These are phyloP conservation scores for Adelges cooleyi DNA, from an alignment of 1,140 invertebrate species.

Conservation along the genomic window DNA sequence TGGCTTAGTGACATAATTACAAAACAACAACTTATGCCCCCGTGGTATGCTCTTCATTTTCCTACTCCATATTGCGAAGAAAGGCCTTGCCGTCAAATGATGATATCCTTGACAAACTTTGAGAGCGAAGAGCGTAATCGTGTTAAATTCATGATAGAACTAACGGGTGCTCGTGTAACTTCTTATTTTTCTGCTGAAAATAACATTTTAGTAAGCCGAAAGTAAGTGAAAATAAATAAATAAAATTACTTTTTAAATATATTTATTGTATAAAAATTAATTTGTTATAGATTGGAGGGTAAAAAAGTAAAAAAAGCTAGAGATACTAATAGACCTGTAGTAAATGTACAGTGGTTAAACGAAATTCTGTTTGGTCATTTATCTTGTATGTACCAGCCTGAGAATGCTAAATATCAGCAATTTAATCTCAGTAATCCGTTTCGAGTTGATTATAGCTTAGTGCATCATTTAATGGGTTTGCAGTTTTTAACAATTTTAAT, in stretches of 20 bases:
- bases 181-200: slow-evolving; percentile 53
- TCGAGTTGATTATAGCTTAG: slow-evolving; percentile 70
- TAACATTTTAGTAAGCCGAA: slow-evolving; percentile 32
- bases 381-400: slow-evolving; percentile 66
- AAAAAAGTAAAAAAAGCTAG: slow-evolving; percentile 77
- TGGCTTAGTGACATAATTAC: slow-evolving; percentile 86
- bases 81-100: slow-evolving; percentile 48
- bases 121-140: slow-evolving; percentile 65
- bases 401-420: slow-evolving; percentile 76
- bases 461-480: slow-evolving; percentile 80
- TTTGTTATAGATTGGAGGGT: slow-evolving; percentile 64
- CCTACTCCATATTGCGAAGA: slow-evolving; percentile 54
- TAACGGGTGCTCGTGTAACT: slow-evolving; percentile 71
- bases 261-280: slow-evolving; percentile 38
- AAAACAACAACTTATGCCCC: slow-evolving; percentile 71
- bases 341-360: slow-evolving; percentile 87
- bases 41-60: slow-evolving; percentile 84
- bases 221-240: slow-evolving; percentile 33
- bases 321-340: slow-evolving; percentile 74
- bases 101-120: slow-evolving; percentile 74
- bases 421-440: slow-evolving; percentile 70
- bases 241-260: not conserved
- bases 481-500: too few relatives aligned
- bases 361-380: slow-evolving; percentile 82
- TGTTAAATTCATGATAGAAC: slow-evolving; percentile 72